These are phyloP conservation scores for Rhorus exstirpatorius DNA, from an alignment of 2,888 invertebrate species.

Conservation along the genomic window DNA sequence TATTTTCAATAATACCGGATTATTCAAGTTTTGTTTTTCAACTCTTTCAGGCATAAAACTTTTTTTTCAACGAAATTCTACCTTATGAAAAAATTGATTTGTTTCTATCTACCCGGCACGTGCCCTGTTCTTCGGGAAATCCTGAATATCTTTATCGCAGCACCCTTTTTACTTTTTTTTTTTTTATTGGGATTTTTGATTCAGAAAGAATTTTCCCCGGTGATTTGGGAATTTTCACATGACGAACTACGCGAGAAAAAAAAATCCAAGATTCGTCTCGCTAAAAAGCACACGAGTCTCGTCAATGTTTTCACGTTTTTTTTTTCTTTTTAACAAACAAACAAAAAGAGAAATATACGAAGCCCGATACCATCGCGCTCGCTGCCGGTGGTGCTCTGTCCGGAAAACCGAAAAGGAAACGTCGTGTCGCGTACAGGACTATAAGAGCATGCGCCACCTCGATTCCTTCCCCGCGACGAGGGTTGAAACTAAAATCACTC, in stretches of 20 bases:
- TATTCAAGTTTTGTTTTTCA: background rate
- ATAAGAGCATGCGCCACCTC: conserved; percentile 80
- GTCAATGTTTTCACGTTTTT: background rate
- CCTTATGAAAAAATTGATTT: too few relatives aligned
- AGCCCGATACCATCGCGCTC: conserved; percentile 55
- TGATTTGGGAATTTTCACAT: background rate
- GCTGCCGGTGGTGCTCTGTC: conserved; percentile 54
- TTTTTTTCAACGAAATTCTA: too few relatives aligned
- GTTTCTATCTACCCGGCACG: too few relatives aligned
- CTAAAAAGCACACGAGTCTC: background rate
- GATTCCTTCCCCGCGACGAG: conserved; percentile 27
- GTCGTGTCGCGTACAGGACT: conserved; percentile 69
- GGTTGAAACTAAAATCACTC: conserved; percentile 52
- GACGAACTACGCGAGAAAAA: background rate
- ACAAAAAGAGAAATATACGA: conserved; percentile 16
- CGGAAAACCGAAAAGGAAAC: conserved; percentile 67
- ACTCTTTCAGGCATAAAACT: too few relatives aligned
- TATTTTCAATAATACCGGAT: background rate
- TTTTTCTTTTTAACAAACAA: background rate
- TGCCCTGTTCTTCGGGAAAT: too few relatives aligned
- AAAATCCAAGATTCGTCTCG: background rate
- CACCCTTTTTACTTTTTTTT: background rate
- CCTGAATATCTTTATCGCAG: background rate
- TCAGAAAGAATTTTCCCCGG: background rate
- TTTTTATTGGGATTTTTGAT: background rate